Evolutionary conservation across 2,888 invertebrate genomes (phyloP).

Genomic region (Lampropteryx suffumata): DNA sequence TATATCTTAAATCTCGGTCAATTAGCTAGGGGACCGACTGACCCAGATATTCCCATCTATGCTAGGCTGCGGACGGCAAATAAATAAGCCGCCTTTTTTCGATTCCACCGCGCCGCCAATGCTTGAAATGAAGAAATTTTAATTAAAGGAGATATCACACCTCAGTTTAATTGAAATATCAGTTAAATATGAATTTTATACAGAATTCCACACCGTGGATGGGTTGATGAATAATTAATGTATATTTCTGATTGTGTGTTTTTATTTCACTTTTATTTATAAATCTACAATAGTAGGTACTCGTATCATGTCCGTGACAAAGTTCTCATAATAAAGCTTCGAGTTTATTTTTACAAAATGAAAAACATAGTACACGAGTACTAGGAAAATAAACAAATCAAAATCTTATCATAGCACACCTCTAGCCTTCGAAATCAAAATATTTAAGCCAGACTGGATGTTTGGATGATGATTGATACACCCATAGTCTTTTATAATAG

Average conservation of each 20-base stretch:
- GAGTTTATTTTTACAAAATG: no score
- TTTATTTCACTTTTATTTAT: neutral
- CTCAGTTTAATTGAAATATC: slow-evolving; percentile 43
- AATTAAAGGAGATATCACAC: slow-evolving; percentile 46
- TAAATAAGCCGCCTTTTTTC: slow-evolving; percentile 42
- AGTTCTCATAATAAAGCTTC: no score
- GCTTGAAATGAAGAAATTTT: slow-evolving; percentile 40
- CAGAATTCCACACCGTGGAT: neutral
- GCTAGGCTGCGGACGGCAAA: slow-evolving; percentile 32
- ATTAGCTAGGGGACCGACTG: neutral
- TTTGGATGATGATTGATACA: no score
- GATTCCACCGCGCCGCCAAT: slow-evolving; percentile 28
- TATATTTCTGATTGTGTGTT: neutral
- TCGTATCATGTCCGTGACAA: no score
- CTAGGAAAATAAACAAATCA: no score
- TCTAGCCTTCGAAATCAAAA: no score
- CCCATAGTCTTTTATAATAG: no score
- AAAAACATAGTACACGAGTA: no score
- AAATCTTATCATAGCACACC: no score
- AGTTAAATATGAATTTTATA: slow-evolving; percentile 15
- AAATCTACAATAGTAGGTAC: no score
- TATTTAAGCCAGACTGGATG: no score
- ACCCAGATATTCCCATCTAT: neutral
- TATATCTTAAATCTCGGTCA: no score
- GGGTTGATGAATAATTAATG: slow-evolving; percentile 3